Base-by-base conservation (phyloP, 2,888 invertebrate species). In the Yponomeuta plumbellus region DNA sequence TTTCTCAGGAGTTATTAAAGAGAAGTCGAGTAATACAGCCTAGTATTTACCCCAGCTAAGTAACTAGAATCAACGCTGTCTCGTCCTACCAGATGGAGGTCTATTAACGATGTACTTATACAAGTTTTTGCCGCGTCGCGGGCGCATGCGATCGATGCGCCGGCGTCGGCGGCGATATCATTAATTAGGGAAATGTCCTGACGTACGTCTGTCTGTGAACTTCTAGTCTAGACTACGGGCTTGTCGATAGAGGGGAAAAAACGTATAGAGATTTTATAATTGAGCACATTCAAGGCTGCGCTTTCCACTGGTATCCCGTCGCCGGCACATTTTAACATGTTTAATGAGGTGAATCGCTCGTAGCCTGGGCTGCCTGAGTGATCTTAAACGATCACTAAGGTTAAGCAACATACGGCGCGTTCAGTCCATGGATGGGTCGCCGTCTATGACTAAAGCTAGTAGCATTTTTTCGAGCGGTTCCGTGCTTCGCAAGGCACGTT, bases 101-200 rank as follows among this genome's bases (percentile, higher is more conserved):
- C 72, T 71, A 76, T 69, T 68, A 73, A 74, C 76, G 73, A 74
- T 74, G 74, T 76, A 79, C 75, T 74, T 76, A 76, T 76, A 74
- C 77, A 71, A 79, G 73, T 83, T 85, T 85, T 86, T 85, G 76
- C 76, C 58, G 52, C 59, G 13, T 68, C 75, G 72, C 71, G 72
- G 74, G 80, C 80, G 78, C 80, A 79, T 80, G 79, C 76, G 79
- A 80, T 77, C 74, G 56, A 67, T 67, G 74, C 65, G 67, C 75
- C 83, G 80, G 80, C 80, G 75, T 78, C 81, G 73, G 78, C 78
- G 44, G 39, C 80, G 75, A 73, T 76, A 76, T 83, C 85, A 85
- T 86, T 87, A 85, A 87, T 87, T 87, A 87, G 84, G 84, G 80
- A 84, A 74, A 80, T 78, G 77, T 76, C 26, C 57, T 65, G 65